phyloP scores from a whole-genome alignment of 1,140 invertebrate genomes.

The Zaprionus vittiger region DNA sequence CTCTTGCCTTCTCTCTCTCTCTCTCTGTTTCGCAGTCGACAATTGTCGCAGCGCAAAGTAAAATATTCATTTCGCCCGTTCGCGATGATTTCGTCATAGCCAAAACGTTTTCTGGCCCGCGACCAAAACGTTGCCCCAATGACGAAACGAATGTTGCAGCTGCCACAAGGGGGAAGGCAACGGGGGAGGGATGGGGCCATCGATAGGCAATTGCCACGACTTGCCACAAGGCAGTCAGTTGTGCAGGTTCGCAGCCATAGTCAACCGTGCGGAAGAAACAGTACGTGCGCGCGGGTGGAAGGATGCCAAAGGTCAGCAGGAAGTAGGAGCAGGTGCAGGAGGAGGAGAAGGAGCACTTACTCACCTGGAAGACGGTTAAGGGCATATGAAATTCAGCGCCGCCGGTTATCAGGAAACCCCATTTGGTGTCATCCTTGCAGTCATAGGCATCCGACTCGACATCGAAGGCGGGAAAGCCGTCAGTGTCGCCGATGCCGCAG shows the following conservation, averaged over 20 bases:
- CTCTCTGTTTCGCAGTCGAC: constrained; percentile 29
- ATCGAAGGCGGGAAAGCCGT: constrained; percentile 81
- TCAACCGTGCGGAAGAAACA: constrained; percentile 29
- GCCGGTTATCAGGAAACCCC: constrained; percentile 94
- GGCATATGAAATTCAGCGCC: constrained; percentile 92
- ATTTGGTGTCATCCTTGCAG: constrained; percentile 84
- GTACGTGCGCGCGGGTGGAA: not conserved
- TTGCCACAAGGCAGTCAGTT: constrained; percentile 16
- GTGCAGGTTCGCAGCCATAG: constrained; percentile 24
- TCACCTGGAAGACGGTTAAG: constrained; percentile 92
- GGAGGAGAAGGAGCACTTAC: constrained; percentile 47
- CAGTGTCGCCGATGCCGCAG: constrained; percentile 83
- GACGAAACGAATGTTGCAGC: constrained; percentile 60
- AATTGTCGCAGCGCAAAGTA: constrained; percentile 67
- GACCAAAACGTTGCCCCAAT: constrained; percentile 51
- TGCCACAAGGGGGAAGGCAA: constrained; percentile 29
- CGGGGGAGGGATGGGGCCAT: not conserved
- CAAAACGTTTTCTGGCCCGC: constrained; percentile 38
- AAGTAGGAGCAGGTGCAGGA: too few relatives aligned
- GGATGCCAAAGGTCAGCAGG: not conserved
- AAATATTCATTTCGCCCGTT: constrained; percentile 64
- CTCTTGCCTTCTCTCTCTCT: constrained; percentile 4
- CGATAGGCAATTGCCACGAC: constrained; percentile 19
- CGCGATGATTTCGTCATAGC: constrained; percentile 61
- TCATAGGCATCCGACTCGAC: constrained; percentile 75